Evolutionary conservation across 2,113 vertebrate species (phyloP).

Genomic region (Corythornis cristatus): DNA sequence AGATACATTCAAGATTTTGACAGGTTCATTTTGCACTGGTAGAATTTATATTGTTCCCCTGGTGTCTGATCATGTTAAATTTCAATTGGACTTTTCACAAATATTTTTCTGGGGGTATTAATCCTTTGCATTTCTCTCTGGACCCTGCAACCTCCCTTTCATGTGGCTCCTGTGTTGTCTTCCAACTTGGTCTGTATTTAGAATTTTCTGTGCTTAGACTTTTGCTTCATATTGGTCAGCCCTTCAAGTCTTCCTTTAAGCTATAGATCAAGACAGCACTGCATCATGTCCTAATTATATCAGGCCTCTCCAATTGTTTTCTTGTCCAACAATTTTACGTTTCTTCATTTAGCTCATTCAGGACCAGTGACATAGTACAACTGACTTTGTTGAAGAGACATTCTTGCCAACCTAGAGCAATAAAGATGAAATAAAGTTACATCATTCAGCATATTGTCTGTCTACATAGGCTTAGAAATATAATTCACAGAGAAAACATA

Average conservation of each 20-base stretch:
- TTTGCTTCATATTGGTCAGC: not conserved
- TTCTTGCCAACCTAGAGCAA: not conserved
- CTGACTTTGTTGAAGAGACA: not conserved
- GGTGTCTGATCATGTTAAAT: not conserved
- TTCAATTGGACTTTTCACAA: not conserved
- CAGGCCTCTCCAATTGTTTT: not conserved
- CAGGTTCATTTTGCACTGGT: not conserved
- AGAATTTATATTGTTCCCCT: not conserved
- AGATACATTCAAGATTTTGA: not conserved
- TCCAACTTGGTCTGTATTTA: not conserved
- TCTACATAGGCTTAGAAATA: not conserved
- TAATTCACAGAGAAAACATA: not conserved
- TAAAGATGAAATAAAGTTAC: not conserved
- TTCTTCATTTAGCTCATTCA: not conserved
- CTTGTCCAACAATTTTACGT: not conserved
- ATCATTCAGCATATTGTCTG: not conserved
- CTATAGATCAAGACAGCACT: not conserved
- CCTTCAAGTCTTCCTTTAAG: not conserved
- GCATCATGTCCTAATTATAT: not conserved
- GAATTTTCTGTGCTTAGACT: not conserved
- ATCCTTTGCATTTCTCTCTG: not conserved
- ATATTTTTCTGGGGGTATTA: not conserved
- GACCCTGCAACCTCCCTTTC: fast-evolving
- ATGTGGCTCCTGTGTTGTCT: not conserved
- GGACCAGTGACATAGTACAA: not conserved